Base-by-base conservation (phyloP, 2,888 invertebrate genomes). In the Eupithecia abbreviata region DNA sequence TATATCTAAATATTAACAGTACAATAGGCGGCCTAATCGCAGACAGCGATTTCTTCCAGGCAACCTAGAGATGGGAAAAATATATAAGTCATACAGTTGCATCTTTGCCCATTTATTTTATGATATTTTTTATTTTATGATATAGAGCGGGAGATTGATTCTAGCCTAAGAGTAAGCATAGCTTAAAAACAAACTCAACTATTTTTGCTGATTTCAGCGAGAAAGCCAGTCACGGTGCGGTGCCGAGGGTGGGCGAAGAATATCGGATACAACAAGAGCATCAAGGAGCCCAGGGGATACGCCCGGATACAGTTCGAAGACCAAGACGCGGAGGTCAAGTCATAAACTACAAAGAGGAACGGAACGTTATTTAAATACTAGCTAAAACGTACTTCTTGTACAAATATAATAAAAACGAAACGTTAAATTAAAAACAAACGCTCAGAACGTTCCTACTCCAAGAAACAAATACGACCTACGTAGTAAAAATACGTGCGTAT, bases 171-270 rank as follows among this genome's bases (percentile, higher is more conserved):
- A n/a, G n/a, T 55, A 55, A n/a, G n/a, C n/a, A n/a, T n/a, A 55
- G 5, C 15, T 47, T 51, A 15, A 51, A 51, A 12, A 15, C 4
- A 51, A 51, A 30, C 30, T 30, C 30, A 51, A 4, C 2, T n/a
- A n/a, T 30, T 15, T 71, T 41, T 75, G 42, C 51, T 2, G 45
- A n/a, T 67, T 41, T 91, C 89, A 94, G 94, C 80, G 3, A 88
- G 90, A 76, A 83, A 79, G 0, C 77, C 80, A 3, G 84, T 88
- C 1, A 82, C 84, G 2, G 83, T 94, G 6, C 89, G 97, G 71
- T 97, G 97, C 89, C 92, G 96, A 71, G 96, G 96, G 43, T 97
- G 97, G 96, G 97, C 97, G 1, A 96, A 96, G 88, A 97, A 97
- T 87, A 96, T 97, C 0, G 76, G 91, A 3, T 96, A 97, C 87